Evolutionary conservation across 2,113 vertebrate genomes (phyloP), one percentile per base, ranked within the genome.

Genomic region (Cinclus mexicanus): DNA sequence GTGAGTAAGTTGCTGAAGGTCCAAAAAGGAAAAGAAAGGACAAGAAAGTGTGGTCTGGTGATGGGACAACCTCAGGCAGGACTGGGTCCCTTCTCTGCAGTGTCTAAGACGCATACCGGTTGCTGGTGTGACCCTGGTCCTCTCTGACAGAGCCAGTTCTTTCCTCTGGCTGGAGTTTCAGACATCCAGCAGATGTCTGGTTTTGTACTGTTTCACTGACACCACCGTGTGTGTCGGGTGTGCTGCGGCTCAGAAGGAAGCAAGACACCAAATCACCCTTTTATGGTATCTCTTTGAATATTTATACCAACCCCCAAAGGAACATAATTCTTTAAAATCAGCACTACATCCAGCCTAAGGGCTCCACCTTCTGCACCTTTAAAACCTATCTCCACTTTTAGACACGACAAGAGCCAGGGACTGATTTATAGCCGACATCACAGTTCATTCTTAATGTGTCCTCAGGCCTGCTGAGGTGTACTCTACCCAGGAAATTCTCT

Each of bases 181-280:
- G 37, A 64, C 6, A 17, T 68, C 7, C 49, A 82, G 2, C 14
- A 55, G 23, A 19, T 46, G 16, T 6, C 18, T 29, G 20, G 6
- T 29, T 79, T 67, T 37, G 12, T 9, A 8, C 11, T 0, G 0
- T 47, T 41, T 42, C 23, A 13, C 12, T 44, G 44, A 35, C 12
- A 13, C 10, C 15, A 11, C 22, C 0, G 0, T 7, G 9, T 19
- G 6, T 49, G 21, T 14, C 1, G 3, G 5, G 7, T 33, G n/a
- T 37, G 37, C 25, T 83, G 46, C 25, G 10, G 6, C 31, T n/a
- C 22, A 41, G 53, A 52, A 56, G 5, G 7, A 65, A 31, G 6
- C 9, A 49, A 0, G 1, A 4, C 7, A 39, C 4, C 39, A 19
- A 61, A 53, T 20, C 8, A 12, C 4, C 8, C 44, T 92, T 44